Evolutionary conservation across 2,797 vertebrate genomes (phyloP), one percentile per base, ranked within the genome.

Genomic region (Microcaecilia unicolor): DNA sequence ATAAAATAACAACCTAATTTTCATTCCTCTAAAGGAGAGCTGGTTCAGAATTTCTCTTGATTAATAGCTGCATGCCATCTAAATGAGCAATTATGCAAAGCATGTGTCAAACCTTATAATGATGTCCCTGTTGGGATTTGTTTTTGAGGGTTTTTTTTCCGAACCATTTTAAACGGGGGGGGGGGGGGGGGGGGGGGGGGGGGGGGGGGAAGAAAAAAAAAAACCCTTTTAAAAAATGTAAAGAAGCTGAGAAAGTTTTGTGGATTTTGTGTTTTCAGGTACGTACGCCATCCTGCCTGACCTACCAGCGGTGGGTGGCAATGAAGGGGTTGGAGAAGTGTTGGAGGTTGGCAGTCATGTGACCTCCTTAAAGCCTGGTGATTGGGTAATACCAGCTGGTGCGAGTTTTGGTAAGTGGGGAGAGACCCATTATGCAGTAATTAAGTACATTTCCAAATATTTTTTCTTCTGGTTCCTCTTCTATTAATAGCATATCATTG

Each of bases 261-360:
- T 7, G 5, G 16, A 28, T 28, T 11, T 7, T 17, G n/a, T 36
- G 23, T 28, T 28, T 26, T 31, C 58, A 98, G 96, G 96, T 4
- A 90, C 87, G 1, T 98, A 99, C 1, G 80, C 88, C 6, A 70
- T 92, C 33, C 71, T 93, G 20, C 74, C 88, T 2, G 58, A 79
- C 1, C 78, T 98, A 28, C 96, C 96, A 0, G 88, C 93, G 1
- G 73, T 96, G 14, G 93, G 89, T 18, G 96, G 96, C 5, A 97
- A 91, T 0, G 96, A 99, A 73, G 94, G 96, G 0, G 88, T 98
- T 2, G 92, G 83, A 14, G 71, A 85, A 43, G 89, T 99, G 3
- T 10, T 88, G 15, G 81, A 89, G 21, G 81, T 91, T 0, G 94
- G 94, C 38, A 47, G 33, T 25, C 42, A 36, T 1, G 93, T 97